Evolutionary conservation across 2,888 invertebrate species (phyloP), one percentile per base, ranked within the genome.

Genomic region (Physocephala rufipes): DNA sequence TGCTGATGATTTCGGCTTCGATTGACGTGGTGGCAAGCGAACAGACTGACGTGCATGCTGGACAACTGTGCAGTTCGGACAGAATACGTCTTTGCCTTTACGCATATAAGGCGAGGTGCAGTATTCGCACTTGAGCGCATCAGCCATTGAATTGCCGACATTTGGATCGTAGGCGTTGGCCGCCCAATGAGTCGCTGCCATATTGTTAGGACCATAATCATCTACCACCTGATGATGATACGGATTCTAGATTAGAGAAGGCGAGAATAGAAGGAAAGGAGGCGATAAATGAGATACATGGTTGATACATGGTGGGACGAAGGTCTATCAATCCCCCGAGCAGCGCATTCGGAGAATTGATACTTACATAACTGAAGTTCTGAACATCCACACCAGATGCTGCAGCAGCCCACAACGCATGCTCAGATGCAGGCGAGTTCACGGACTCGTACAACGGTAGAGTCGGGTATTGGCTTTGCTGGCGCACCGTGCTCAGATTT

Each of bases 161-260:
- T 73, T 73, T 24, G 77, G 72, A 62, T 83, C 84, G 43, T 84
- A 83, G 13, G 76, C 70, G 15, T 78, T 72, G 21, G 78, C 75
- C 0, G 79, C 28, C 81, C 84, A 83, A 51, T 82, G 80, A 53
- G 78, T 74, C 21, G 82, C 47, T 13, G 79, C 67, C 75, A 82
- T 79, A 67, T 81, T 84, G 21, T 79, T 69, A 5, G 81, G 7
- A 2, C 77, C 69, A 71, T 85, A 85, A 2, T 85, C 85, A 15
- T 86, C 86, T 47, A 84, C 81, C 53, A 83, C 80, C 78, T 84
- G 84, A 64, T 81, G 78, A 76, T 79, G 84, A 79, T 83, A 85
- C 76, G 78, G 80, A 70, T 81, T 76, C 84, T 81, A 64, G 26
- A 76, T 77, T 73, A 74, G 70, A 76, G 71, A 73, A 55, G 63